Conservation (phyloP, 2,113 vertebrate genomes). For the Cyrtonyx montezumae region DNA sequence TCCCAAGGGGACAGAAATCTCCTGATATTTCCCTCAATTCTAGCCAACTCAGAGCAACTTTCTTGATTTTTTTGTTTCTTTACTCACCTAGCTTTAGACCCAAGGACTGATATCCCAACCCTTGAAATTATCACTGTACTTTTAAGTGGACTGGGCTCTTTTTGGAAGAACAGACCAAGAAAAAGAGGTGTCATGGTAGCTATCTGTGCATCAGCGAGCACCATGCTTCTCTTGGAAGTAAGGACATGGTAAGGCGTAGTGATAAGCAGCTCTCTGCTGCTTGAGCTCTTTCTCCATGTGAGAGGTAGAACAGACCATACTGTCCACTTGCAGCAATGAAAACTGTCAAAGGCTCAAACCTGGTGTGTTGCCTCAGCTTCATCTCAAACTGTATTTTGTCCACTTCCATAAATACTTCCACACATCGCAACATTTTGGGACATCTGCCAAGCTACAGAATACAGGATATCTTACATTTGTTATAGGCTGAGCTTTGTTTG, state of each 20-base stretch:
- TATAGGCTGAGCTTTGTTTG: not conserved
- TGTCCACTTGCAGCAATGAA: not conserved
- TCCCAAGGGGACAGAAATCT: not conserved
- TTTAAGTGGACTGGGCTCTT: not conserved
- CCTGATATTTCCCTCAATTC: not conserved
- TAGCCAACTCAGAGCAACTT: not conserved
- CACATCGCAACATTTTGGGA: not conserved
- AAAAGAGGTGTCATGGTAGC: not conserved
- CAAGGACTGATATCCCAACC: not conserved
- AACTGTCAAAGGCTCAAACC: not conserved
- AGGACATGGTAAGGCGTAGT: not conserved
- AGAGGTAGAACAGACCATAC: not conserved
- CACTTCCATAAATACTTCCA: not conserved
- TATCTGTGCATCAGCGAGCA: rapidly evolving
- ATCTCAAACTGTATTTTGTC: not conserved
- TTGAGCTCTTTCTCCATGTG: not conserved
- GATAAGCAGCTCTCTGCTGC: not conserved
- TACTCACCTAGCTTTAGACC: not conserved
- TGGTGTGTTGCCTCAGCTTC: not conserved
- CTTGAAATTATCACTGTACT: not conserved
- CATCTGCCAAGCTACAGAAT: not conserved
- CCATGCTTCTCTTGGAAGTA: not conserved
- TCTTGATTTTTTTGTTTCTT: not conserved
- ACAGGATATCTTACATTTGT: not conserved
- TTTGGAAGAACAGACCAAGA: not conserved